These are phyloP conservation scores for Nesoenas mayeri DNA, from an alignment of 2,113 vertebrate genomes.

Conservation along the genomic window DNA sequence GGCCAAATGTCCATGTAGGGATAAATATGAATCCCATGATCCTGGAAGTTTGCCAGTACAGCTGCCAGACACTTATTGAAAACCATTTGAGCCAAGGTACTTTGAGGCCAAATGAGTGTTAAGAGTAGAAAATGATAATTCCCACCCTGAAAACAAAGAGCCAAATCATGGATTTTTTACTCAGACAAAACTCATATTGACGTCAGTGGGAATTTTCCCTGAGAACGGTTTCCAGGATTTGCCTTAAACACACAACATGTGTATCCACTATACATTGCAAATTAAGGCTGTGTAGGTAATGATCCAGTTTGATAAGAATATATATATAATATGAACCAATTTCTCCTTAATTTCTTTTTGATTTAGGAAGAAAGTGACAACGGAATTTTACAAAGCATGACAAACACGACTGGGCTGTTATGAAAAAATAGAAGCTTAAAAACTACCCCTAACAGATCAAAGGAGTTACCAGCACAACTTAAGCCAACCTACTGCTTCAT, in stretches of 20 bases:
- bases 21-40: constrained; percentile 1
- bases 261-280: neutral
- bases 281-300: neutral
- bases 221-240: neutral
- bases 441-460: neutral
- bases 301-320: neutral
- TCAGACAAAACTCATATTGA: neutral
- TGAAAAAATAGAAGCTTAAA: neutral
- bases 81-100: constrained; percentile 49
- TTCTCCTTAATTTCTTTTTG: neutral
- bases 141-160: constrained; percentile 23
- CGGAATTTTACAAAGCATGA: neutral
- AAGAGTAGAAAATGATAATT: neutral
- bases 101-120: constrained; percentile 36
- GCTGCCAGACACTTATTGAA: constrained; percentile 66
- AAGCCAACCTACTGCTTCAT: neutral
- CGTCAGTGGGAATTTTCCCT: neutral
- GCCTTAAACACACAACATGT: neutral
- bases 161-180: neutral
- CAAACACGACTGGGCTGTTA: neutral
- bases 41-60: constrained; percentile 37
- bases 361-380: neutral
- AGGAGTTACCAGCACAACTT: neutral
- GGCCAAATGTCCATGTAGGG: constrained; percentile 54
- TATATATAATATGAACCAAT: neutral